A percentile compares a stretch with the other conserved stretches of the same genome.
phyloP scores from a whole-genome alignment of 2,888 invertebrate species.

The Philonicus albiceps region DNA sequence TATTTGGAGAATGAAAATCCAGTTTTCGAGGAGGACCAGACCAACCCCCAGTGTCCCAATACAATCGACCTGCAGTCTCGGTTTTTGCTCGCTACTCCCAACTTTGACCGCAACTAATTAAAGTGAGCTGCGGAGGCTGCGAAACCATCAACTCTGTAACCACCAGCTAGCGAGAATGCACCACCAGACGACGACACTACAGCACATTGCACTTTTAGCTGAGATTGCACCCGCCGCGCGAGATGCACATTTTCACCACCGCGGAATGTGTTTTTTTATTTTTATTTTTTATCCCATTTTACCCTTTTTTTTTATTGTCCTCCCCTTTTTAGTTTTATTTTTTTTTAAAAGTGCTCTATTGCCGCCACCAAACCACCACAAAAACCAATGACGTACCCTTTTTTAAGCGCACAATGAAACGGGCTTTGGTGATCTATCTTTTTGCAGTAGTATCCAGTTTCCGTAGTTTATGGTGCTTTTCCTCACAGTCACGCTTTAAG shows the following conservation, averaged over 20 bases:
- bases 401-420: constrained; percentile 32
- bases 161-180: neutral
- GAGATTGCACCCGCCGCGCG: constrained; percentile 16
- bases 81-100: neutral
- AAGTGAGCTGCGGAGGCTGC: neutral
- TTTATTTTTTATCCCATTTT: neutral
- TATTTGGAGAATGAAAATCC: neutral
- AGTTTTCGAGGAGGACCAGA: neutral
- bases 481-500: constrained; percentile 46
- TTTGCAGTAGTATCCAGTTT: constrained; percentile 40
- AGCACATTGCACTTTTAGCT: constrained; percentile 29
- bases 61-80: neutral
- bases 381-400: neutral
- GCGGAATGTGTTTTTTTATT: constrained; percentile 42
- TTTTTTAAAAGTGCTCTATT: constrained; percentile 45
- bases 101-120: constrained; percentile 36
- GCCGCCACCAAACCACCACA: neutral
- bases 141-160: neutral
- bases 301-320: constrained; percentile 27
- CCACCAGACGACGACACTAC: neutral
- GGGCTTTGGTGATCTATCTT: constrained; percentile 45
- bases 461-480: constrained; percentile 40
- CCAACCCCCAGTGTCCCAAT: neutral
- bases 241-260: constrained; percentile 26
- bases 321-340: constrained; percentile 10